Base-by-base conservation (phyloP, 1,140 invertebrate species). In the Pseudomyrmex flavicornis region DNA sequence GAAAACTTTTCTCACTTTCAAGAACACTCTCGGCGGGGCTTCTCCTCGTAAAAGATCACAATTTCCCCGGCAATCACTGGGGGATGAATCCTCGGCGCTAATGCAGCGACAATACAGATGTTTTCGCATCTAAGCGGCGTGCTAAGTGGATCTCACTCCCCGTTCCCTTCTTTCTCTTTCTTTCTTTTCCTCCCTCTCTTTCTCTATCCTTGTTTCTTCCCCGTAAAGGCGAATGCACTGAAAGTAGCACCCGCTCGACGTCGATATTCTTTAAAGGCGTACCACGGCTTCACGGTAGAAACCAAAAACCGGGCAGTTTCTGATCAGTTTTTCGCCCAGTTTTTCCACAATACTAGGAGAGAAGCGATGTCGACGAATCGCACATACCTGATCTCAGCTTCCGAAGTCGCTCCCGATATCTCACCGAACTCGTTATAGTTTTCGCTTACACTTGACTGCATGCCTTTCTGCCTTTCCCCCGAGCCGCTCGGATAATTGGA, bases 61-160 rank as follows among this genome's bases (percentile, higher is more conserved):
- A 88, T 87, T 89, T 89, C 70, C 70, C 59, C 70, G 85, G 83
- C 75, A 89, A 90, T 89, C 83, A 84, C 83, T 26, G 80, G 35
- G 75, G 35, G 73, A 17, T 62, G 68, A 44, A 83, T 61, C 56
- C 73, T 48, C 48, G 82, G 74, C 74, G 87, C 85, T 92, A 92
- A 92, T 92, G 66, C 91, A 86, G 82, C 76, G 88, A 92, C 91
- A 92, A 92, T 92, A 91, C 91, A 91, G 88, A 92, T 92, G 91
- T 92, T 92, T 92, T 92, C 90, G 88, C 91, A 88, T 92, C 89
- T 92, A 92, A 92, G 91, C 88, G 89, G 91, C 90, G 91, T 92
- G 90, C 86, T 92, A 92, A 92, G 91, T 92, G 91, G 91, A 92
- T 92, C 87, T 87, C 82, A 58, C n/a, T 68, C 75, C 26, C 44